phyloP scores from a whole-genome alignment of 2,797 vertebrate species.

The Huso huso region DNA sequence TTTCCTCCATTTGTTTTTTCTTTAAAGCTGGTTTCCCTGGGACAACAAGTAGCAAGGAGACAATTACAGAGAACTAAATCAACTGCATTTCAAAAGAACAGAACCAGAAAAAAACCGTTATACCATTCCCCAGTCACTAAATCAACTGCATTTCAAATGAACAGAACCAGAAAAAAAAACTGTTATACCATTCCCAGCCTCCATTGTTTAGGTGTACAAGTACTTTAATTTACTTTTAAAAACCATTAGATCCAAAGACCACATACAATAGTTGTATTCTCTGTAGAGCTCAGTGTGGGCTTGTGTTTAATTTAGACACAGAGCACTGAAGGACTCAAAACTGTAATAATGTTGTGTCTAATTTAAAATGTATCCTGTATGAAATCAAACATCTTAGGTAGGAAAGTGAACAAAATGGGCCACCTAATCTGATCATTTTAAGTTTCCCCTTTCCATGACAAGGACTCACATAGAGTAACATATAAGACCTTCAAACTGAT shows the following conservation, averaged over 20 bases:
- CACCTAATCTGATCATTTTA: too few relatives aligned
- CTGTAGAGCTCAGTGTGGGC: neutral
- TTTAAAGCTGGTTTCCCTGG: slow-evolving; percentile 37
- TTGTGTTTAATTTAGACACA: slow-evolving; percentile 1
- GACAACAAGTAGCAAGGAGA: slow-evolving; percentile 31
- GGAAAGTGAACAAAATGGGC: too few relatives aligned
- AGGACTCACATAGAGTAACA: too few relatives aligned
- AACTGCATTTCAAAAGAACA: slow-evolving; percentile 49
- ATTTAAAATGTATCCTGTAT: too few relatives aligned
- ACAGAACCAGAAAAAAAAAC: slow-evolving; percentile 37
- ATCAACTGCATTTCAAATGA: slow-evolving; percentile 49
- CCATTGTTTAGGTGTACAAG: too few relatives aligned
- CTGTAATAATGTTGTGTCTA: too few relatives aligned
- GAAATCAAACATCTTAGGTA: too few relatives aligned
- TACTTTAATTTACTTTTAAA: too few relatives aligned
- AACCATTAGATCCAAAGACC: too few relatives aligned
- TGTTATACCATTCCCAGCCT: slow-evolving; percentile 18
- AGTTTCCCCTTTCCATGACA: too few relatives aligned
- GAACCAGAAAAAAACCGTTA: slow-evolving; percentile 34
- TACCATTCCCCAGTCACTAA: slow-evolving; percentile 10
- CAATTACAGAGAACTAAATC: slow-evolving; percentile 26
- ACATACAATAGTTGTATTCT: too few relatives aligned
- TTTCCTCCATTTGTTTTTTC: slow-evolving; percentile 53
- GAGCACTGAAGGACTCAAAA: neutral
- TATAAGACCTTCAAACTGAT: too few relatives aligned